Conservation (phyloP, 2,797 vertebrate genomes). For the Melanogrammus aeglefinus region DNA sequence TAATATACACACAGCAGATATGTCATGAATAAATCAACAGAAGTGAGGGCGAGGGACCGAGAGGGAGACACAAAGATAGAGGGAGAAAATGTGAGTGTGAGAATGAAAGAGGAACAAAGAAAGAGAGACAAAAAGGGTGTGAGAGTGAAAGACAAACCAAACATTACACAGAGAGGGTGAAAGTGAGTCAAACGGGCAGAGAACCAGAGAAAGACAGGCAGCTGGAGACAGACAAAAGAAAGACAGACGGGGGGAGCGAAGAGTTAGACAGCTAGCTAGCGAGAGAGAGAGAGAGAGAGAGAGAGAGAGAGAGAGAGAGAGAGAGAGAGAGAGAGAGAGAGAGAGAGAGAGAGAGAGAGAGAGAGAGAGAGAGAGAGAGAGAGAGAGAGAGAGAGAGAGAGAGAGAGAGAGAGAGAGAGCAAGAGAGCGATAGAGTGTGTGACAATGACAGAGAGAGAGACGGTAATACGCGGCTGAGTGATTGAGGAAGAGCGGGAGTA, state of each 20-base stretch:
- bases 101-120: not conserved
- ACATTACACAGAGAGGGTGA: slow-evolving; percentile 7
- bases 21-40: slow-evolving; percentile 55
- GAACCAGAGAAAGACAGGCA: not conserved
- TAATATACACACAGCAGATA: slow-evolving; percentile 52
- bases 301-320: not conserved
- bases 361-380: not conserved
- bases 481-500: not conserved
- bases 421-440: no score
- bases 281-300: slow-evolving; percentile 4
- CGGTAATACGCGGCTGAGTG: not conserved
- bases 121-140: slow-evolving; percentile 14
- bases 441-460: not conserved
- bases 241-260: not conserved
- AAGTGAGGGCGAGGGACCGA: slow-evolving; percentile 10
- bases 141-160: slow-evolving; percentile 5
- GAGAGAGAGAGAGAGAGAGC: not conserved
- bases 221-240: not conserved
- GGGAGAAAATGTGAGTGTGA: slow-evolving; percentile 4
- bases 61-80: not conserved
- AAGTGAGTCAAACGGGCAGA: not conserved
- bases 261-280: slow-evolving; percentile 14
- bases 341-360: not conserved
- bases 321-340: not conserved
- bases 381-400: not conserved